Evolutionary conservation across 1,140 invertebrate genomes (phyloP), one percentile per base, ranked within the genome.

Genomic region (Mylabris phalerata): DNA sequence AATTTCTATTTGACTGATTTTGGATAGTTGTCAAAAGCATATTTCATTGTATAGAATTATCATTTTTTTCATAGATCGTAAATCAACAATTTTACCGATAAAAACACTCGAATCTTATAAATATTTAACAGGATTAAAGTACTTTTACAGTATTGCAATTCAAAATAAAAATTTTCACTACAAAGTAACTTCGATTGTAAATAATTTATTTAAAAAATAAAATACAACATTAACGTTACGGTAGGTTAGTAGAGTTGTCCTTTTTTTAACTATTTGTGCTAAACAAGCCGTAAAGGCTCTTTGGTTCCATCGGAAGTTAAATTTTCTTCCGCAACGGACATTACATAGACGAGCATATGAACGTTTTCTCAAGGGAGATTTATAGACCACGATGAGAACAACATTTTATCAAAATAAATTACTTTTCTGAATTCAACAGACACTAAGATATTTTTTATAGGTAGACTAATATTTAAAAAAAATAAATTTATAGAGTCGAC

Each of bases 331-430:
- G 27, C 26, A 58, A 47, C 56, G 56, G 56, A 58, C 56, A 58
- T 58, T 58, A 58, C 48, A 41, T 50, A 50, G 49, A 58, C 56
- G 42, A 48, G 56, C 56, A 58, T 58, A 58, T 58, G 56, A 58
- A 48, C 48, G 43, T 58, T 58, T 58, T 58, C 56, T 58, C 56
- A 58, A 42, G 56, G 47, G 56, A 58, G 48, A 58, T 58, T 58
- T 58, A 58, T 58, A 58, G 56, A 58, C 56, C 49, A 58, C 56
- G 56, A 50, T 50, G 56, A 50, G 40, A 58, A 58, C 56, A 58
- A 58, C 56, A 58, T 58, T 58, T 58, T 58, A 58, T 58, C 56
- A 58, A 58, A 58, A 58, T 58, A 58, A 58, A 58, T 58, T 58
- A 58, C 56, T 58, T 58, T 58, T 58, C 56, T 58, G 56, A 58